A percentile compares a stretch with the other conserved stretches of the same genome.
Conservation (phyloP, 2,888 invertebrate genomes). For the Ophioninae sp. region DNA sequence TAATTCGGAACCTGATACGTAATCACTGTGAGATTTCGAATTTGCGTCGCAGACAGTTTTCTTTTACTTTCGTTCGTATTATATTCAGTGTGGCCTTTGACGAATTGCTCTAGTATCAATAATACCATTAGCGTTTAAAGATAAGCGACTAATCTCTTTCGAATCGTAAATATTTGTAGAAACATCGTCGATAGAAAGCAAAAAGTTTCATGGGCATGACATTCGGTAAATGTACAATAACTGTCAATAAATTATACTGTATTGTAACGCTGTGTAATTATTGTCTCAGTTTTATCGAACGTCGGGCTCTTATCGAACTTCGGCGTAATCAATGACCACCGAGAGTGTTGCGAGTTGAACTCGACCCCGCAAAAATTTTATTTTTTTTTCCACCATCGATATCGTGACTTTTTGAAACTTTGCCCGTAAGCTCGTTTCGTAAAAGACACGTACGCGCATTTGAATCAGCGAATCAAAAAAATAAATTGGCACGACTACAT, state of each 20-base stretch:
- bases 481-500: no score
- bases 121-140: constrained; percentile 23
- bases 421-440: constrained; percentile 1
- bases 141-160: constrained; percentile 18
- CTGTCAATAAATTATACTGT: constrained; percentile 54
- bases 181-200: constrained; percentile 23
- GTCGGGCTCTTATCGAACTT: constrained; percentile 2
- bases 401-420: constrained; percentile 20
- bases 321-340: constrained; percentile 12
- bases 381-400: constrained; percentile 17
- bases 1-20: constrained; percentile 30
- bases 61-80: constrained; percentile 16
- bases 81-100: constrained; percentile 42
- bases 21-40: constrained; percentile 39
- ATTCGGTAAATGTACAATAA: constrained; percentile 46
- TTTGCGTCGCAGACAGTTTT: constrained; percentile 35
- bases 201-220: constrained; percentile 31
- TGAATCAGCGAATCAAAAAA: neutral
- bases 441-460: neutral
- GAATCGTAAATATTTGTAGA: constrained; percentile 7
- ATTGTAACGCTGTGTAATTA: constrained; percentile 37
- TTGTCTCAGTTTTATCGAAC: constrained; percentile 8
- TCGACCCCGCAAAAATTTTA: constrained; percentile 2
- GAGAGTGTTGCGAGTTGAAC: neutral
- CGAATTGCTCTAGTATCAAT: constrained; percentile 17